phyloP scores from a whole-genome alignment of 1,140 invertebrate species.

The Bombus pascuorum region DNA sequence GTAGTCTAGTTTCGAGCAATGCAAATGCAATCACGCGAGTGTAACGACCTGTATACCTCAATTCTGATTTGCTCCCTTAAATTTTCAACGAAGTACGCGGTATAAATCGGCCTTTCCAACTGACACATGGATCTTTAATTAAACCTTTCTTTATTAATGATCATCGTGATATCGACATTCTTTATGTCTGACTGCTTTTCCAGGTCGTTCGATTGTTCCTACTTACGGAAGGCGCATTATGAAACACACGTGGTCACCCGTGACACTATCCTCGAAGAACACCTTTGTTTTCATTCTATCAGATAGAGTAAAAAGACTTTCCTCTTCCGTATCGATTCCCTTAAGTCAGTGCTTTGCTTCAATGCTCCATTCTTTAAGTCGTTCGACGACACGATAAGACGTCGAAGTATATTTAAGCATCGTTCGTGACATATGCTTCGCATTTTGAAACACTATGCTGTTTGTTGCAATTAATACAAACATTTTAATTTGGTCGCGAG shows the following conservation, averaged over 20 bases:
- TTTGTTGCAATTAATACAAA: background rate
- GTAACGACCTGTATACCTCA: constrained; percentile 37
- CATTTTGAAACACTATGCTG: background rate
- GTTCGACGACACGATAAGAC: background rate
- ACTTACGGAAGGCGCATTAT: constrained; percentile 71
- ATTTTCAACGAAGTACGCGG: background rate
- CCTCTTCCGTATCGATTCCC: constrained; percentile 14
- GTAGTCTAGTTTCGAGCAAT: constrained; percentile 8
- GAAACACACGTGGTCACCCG: constrained; percentile 70
- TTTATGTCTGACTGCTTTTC: constrained; percentile 74
- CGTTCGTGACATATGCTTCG: too few relatives aligned
- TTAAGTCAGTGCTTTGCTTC: background rate
- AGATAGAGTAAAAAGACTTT: constrained; percentile 20
- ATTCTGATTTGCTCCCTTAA: constrained; percentile 22
- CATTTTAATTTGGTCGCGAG: background rate
- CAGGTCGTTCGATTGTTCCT: constrained; percentile 72
- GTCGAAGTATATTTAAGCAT: background rate
- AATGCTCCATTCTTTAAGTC: too few relatives aligned
- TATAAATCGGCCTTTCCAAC: background rate
- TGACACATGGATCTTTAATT: background rate
- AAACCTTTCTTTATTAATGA: constrained; percentile 36
- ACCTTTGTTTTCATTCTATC: constrained; percentile 47
- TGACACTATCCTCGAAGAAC: constrained; percentile 36
- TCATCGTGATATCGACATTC: constrained; percentile 54
- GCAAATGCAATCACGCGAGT: constrained; percentile 36